Evolutionary conservation across 1,140 invertebrate species (phyloP).

Genomic region (Papilio polytes): DNA sequence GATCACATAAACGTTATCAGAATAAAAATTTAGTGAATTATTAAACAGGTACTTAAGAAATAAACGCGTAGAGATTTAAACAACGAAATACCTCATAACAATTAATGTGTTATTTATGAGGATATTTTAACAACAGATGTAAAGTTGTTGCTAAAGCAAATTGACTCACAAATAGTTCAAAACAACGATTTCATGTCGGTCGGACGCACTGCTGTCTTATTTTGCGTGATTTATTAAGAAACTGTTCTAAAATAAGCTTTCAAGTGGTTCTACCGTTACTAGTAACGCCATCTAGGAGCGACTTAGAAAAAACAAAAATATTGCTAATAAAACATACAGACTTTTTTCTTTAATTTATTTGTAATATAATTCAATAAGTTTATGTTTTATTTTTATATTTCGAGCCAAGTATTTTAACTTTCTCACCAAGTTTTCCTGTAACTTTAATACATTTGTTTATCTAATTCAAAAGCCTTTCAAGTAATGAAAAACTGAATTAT

Average conservation of each 20-base stretch:
- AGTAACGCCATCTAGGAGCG: slow-evolving; percentile 55
- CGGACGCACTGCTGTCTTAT: slow-evolving; percentile 28
- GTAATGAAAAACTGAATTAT: not conserved
- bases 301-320: slow-evolving; percentile 37
- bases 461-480: not conserved
- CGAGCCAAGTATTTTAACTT: not conserved
- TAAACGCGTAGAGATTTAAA: slow-evolving; percentile 15
- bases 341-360: not conserved
- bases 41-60: not conserved
- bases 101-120: not conserved
- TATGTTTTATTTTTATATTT: no score
- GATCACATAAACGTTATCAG: no score
- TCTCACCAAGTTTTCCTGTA: not conserved
- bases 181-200: slow-evolving; percentile 26
- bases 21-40: not conserved
- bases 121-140: not conserved
- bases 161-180: slow-evolving; percentile 33
- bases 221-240: slow-evolving; percentile 34
- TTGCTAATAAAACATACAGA: not conserved
- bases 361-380: not conserved
- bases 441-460: no score
- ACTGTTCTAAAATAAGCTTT: slow-evolving; percentile 14
- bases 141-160: slow-evolving; percentile 6
- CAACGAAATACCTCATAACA: slow-evolving; percentile 39
- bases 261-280: slow-evolving; percentile 33